Base-by-base conservation (phyloP, 2,113 vertebrate species). In the Malaclemys terrapin region DNA sequence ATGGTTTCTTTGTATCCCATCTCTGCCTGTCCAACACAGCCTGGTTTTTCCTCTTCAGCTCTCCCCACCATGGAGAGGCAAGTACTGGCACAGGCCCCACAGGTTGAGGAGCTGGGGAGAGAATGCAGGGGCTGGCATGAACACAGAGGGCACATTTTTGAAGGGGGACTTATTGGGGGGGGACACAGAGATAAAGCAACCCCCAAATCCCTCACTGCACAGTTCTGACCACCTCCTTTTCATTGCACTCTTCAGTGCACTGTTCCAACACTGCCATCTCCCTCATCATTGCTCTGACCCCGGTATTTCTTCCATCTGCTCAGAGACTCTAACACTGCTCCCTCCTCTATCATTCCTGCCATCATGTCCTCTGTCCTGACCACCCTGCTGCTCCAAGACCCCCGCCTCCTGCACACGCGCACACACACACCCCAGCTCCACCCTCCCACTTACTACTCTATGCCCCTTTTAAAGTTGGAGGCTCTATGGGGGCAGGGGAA, bases 331-430 rank as follows among this genome's bases (percentile, higher is more conserved):
- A 69, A 69, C 35, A 69, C 7, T n/a, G 31, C 62, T 19, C 62
- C 35, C 31, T 69, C 62, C 35, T 69, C 13, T 35, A n/a, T n/a
- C 35, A 59, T 59, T 59, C 25, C 57, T 59, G 27, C 57, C 25
- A 6, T 12, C 27, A 27, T 59, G 57, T 11, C 57, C 27, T 5
- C 27, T 59, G 57, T 12, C 27, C 57, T 59, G 57, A 59, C 57
- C 57, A 13, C 11, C 25, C 4, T 59, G 57, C 10, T 59, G 57
- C 57, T 59, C 10, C 57, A 59, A 29, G 11, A 5, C 57, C 57
- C 2, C 57, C 0, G 6, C 19, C 19, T 53, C 19, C 52, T 56
- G 22, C 8, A 7, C 12, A 3, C 6, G 10, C 4, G 11, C 62
- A 19, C 62, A n/a, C 7, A 19, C 29, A 62, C 35, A 17, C 62